A percentile compares a stretch with the other conserved stretches of the same genome.
Conservation (phyloP, 2,797 vertebrate species). For the Syngnathus acus region DNA sequence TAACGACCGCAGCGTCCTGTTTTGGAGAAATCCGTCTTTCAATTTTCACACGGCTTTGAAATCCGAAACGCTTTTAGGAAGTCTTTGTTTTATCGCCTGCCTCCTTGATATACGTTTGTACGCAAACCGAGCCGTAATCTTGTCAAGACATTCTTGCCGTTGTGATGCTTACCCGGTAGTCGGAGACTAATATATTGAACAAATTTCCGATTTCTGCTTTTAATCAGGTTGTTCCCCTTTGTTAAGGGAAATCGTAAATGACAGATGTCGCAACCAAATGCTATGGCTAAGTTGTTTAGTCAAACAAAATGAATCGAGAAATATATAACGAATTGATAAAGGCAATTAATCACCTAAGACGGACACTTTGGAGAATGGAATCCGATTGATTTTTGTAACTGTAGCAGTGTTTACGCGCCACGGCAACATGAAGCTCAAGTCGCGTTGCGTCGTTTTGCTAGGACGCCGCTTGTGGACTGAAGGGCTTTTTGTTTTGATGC, state of each 20-base stretch:
- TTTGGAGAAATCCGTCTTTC: constrained; percentile 19
- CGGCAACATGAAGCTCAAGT: too few relatives aligned
- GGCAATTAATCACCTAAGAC: too few relatives aligned
- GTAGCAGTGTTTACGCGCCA: too few relatives aligned
- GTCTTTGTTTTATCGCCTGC: constrained; percentile 1
- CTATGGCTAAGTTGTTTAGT: too few relatives aligned
- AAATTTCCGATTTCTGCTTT: neutral
- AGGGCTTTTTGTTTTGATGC: neutral
- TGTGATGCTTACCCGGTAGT: neutral
- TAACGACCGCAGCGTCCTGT: constrained; percentile 11
- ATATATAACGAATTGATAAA: too few relatives aligned
- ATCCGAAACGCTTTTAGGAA: constrained; percentile 2
- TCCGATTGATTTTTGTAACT: too few relatives aligned
- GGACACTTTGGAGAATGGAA: too few relatives aligned
- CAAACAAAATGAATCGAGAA: too few relatives aligned
- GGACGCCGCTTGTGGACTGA: too few relatives aligned
- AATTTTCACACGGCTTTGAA: constrained; percentile 21
- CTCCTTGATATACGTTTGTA: constrained; percentile 4
- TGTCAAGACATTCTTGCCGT: neutral
- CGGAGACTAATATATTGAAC: neutral
- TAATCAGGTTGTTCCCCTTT: neutral
- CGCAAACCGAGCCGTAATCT: constrained; percentile 1
- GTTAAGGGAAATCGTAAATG: too few relatives aligned
- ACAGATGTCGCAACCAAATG: too few relatives aligned
- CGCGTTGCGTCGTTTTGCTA: too few relatives aligned